Conservation (phyloP, 92 coral and sea anemone genomes). For the Paragorgia papillata region DNA sequence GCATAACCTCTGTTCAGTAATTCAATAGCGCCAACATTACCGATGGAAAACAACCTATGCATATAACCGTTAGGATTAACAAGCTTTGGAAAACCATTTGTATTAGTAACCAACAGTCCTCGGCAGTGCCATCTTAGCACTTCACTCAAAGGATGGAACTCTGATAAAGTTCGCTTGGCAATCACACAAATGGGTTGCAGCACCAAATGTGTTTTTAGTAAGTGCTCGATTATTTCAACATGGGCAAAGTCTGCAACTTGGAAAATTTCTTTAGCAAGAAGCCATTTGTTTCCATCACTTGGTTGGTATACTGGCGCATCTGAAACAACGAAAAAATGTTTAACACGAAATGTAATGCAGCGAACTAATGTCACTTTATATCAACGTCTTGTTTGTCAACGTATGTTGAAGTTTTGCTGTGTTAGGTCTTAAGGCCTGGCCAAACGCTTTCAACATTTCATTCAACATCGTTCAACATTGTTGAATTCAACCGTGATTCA, state of each 20-base stretch:
- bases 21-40: slow-evolving; percentile 76
- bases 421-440: too few species aligned
- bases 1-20: slow-evolving; percentile 70
- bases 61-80: slow-evolving; percentile 74
- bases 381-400: too few species aligned
- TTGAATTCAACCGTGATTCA: too few species aligned
- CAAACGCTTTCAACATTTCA: too few species aligned
- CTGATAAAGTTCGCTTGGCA: slow-evolving; percentile 73
- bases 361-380: too few species aligned
- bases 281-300: slow-evolving; percentile 80
- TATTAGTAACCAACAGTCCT: slow-evolving; percentile 84
- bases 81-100: slow-evolving; percentile 89
- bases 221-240: slow-evolving; percentile 93
- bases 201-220: slow-evolving; percentile 90
- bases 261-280: slow-evolving; percentile 77
- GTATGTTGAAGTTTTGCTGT: too few species aligned
- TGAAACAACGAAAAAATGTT: slow-evolving; percentile 14
- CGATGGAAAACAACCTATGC: slow-evolving; percentile 91
- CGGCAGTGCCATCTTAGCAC: slow-evolving; percentile 90
- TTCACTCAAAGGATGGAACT: slow-evolving; percentile 77
- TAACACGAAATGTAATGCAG: neutral
- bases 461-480: too few species aligned
- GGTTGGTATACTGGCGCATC: slow-evolving; percentile 88
- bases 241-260: slow-evolving; percentile 91
- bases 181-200: slow-evolving; percentile 94